Base-by-base conservation (phyloP, 2,797 vertebrate species). In the Picus viridis region DNA sequence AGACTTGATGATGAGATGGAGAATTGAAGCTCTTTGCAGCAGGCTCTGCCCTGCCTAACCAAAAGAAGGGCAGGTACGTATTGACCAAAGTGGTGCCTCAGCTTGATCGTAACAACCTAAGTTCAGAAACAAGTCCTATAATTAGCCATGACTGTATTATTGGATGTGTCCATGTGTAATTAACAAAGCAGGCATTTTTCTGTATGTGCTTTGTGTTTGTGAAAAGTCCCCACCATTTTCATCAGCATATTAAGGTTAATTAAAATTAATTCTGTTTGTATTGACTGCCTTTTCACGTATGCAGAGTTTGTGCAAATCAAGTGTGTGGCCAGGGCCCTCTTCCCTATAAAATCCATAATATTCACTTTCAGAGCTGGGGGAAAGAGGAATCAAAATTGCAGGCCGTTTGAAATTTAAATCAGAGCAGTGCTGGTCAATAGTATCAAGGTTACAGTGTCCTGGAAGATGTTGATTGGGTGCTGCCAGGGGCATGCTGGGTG, bases 331-430 rank as follows among this genome's bases (percentile, higher is more conserved):
- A 53, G 95, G 93, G 95, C 95, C 96, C 90, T 36, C 84, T 97
- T 96, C 93, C 97, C 96, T 96, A 95, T 97, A 98, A 98, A 98
- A 98, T 98, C 98, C 93, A 98, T 98, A 98, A 94, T 86, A 84
- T 97, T 97, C 95, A 95, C 96, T 97, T 97, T 97, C 90, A 87
- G 96, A 96, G 95, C 92, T 97, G 84, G 93, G 90, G 88, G 85
- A 94, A 81, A 93, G 94, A 96, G 90, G 93, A 97, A 97, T 97
- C 94, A 95, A 95, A 97, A 97, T 94, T 83, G 49, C 86, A 96
- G 93, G 88, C 95, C 97, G 95, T 97, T 98, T 98, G 97, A 97
- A 98, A 98, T 98, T 98, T 97, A 98, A 98, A 98, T 98, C 96
- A 97, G 96, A 93, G 92, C 83, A 51, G 79, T 53, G 74, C 83